A percentile compares a stretch with the other conserved stretches of the same genome.
phyloP scores from a whole-genome alignment of 2,888 invertebrate genomes.

The Physocephala rufipes region DNA sequence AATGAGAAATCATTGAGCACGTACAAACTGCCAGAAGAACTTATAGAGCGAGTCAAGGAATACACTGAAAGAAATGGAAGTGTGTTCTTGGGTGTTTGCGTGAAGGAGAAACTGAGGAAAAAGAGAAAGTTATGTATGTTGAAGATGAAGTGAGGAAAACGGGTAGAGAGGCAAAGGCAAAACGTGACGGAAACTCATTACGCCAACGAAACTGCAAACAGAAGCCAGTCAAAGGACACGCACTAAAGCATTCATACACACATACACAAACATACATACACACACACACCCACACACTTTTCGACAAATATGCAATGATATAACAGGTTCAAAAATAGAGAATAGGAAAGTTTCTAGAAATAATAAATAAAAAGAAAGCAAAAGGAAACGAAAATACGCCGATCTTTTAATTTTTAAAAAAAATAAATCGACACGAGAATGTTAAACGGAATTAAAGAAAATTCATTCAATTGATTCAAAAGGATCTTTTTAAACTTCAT shows the following conservation, averaged over 20 bases:
- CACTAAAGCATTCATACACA: slow-evolving; percentile 3
- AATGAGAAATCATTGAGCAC: slow-evolving; percentile 20
- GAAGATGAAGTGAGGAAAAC: neutral
- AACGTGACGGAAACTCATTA: slow-evolving; percentile 29
- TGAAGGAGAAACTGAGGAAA: neutral
- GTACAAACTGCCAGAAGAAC: slow-evolving; percentile 30
- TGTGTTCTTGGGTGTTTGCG: too few species aligned
- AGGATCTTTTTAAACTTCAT: too few species aligned
- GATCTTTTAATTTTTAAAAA: slow-evolving; percentile 28
- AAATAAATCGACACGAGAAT: neutral
- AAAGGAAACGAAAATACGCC: neutral
- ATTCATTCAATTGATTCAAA: too few species aligned
- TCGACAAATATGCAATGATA: neutral
- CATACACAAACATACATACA: neutral
- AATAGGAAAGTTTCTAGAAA: too few species aligned
- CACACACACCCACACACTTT: neutral
- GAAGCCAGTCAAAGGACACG: slow-evolving; percentile 37
- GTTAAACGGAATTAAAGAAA: neutral
- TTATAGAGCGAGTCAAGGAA: too few species aligned
- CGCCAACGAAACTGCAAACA: slow-evolving; percentile 35
- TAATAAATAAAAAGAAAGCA: too few species aligned
- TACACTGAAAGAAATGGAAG: too few species aligned
- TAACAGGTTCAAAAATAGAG: neutral
- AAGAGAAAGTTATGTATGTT: too few species aligned
- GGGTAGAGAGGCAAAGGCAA: neutral